These are phyloP conservation scores for Conops quadrifasciatus DNA, from an alignment of 2,888 invertebrate species.

Conservation along the genomic window DNA sequence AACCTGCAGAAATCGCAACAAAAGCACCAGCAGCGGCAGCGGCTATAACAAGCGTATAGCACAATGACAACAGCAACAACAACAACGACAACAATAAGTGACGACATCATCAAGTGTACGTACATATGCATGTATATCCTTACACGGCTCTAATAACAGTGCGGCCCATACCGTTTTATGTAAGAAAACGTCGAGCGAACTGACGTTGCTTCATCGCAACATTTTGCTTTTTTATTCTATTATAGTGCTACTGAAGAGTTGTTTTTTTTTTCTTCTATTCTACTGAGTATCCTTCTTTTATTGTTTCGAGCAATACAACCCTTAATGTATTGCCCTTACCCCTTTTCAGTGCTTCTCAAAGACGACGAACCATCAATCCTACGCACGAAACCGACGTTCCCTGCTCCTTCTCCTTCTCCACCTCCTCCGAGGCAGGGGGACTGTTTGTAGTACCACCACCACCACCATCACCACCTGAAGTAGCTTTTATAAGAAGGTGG, in stretches of 20 bases:
- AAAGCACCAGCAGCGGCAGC: background rate
- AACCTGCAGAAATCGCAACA: conserved; percentile 20
- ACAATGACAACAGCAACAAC: background rate
- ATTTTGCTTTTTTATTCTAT: conserved; percentile 10
- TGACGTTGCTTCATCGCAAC: conserved; percentile 18
- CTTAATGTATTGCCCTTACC: too few relatives aligned
- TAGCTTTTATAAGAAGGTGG: conserved; percentile 1
- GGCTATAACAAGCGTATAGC: background rate
- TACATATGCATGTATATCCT: too few relatives aligned
- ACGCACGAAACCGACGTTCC: too few relatives aligned
- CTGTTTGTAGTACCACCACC: too few relatives aligned
- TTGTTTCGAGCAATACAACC: too few relatives aligned
- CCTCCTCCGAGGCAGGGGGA: too few relatives aligned
- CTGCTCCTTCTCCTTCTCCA: too few relatives aligned
- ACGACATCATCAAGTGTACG: too few relatives aligned
- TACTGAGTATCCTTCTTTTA: too few relatives aligned
- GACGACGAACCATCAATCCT: too few relatives aligned
- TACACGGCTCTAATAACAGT: background rate
- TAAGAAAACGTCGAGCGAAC: background rate
- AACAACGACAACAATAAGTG: conserved; percentile 4
- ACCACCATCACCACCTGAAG: conserved; percentile 18
- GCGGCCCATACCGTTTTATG: background rate
- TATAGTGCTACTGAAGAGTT: conserved; percentile 7
- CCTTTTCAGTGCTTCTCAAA: background rate
- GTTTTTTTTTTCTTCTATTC: conserved; percentile 15